A percentile compares a stretch with the other conserved stretches of the same genome.
Conservation (phyloP, 2,113 vertebrate species). For the Boulengeromyrus knoepffleri region DNA sequence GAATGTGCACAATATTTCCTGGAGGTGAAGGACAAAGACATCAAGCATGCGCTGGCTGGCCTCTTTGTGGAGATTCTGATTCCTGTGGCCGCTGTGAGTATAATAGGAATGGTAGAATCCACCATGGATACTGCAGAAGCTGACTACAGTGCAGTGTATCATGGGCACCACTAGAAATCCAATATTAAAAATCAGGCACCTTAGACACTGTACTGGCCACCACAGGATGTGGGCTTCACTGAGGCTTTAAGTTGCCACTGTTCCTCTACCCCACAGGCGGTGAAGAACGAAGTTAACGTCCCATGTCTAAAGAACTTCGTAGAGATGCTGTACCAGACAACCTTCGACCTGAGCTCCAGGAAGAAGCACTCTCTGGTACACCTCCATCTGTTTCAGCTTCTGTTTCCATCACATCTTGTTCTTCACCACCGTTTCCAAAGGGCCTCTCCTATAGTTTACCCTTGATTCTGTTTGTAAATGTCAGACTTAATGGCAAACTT, state of each 20-base stretch:
- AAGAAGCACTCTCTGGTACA: constrained; percentile 97
- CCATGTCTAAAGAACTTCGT: constrained; percentile 98
- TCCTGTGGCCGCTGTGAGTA: constrained; percentile 97
- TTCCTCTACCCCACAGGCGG: constrained; percentile 69
- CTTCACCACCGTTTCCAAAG: not conserved
- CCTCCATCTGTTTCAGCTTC: not conserved
- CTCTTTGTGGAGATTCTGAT: constrained; percentile 98
- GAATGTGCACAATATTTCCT: constrained; percentile 98
- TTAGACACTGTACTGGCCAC: not conserved
- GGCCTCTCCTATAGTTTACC: not conserved
- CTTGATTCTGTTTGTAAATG: not conserved
- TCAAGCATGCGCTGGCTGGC: constrained; percentile 93
- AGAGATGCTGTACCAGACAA: constrained; percentile 99
- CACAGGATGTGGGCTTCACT: not conserved
- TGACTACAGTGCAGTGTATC: not conserved
- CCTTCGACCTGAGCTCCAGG: constrained; percentile 95
- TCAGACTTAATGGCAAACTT: not conserved
- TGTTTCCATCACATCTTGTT: not conserved
- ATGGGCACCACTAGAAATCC: not conserved
- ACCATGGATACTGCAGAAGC: not conserved
- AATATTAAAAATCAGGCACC: not conserved
- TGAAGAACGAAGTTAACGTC: constrained; percentile 99
- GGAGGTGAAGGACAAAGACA: constrained; percentile 98
- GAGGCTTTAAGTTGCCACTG: not conserved
- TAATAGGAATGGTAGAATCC: not conserved